A percentile compares a stretch with the other conserved stretches of the same genome.
These are phyloP conservation scores for Halichoerus grypus DNA, from an alignment of 2,113 vertebrate genomes.

Conservation along the genomic window DNA sequence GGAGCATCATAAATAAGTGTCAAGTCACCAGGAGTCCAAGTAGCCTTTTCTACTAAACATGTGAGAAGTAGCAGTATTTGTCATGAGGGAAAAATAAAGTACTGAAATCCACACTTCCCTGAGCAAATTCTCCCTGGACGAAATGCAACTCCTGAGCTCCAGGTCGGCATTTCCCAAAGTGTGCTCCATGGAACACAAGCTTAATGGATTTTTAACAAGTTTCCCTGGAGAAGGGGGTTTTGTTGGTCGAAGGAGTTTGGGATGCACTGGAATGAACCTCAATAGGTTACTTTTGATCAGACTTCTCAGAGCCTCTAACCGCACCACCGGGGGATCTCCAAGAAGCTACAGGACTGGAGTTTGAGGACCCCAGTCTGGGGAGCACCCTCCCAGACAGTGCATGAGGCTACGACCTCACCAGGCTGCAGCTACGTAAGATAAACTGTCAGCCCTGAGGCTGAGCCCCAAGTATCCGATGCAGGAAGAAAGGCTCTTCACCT, in stretches of 20 bases:
- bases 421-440: background rate
- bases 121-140: background rate
- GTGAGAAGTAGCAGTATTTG: background rate
- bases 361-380: background rate
- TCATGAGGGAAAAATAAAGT: constrained; percentile 23
- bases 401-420: background rate
- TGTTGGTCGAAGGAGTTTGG: background rate
- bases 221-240: background rate
- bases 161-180: background rate
- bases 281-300: background rate
- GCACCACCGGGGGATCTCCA: background rate
- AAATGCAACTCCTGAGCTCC: background rate
- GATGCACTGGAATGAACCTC: background rate
- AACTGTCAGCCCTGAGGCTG: background rate
- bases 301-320: background rate
- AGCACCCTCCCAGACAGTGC: fast-evolving
- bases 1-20: background rate
- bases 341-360: background rate
- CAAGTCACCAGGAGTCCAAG: background rate
- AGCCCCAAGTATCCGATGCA: background rate
- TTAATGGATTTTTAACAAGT: background rate
- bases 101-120: background rate
- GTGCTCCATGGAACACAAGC: background rate
- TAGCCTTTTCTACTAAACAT: background rate
- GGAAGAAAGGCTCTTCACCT: background rate